Conservation (phyloP, 2,113 vertebrate species). For the Saccopteryx leptura region DNA sequence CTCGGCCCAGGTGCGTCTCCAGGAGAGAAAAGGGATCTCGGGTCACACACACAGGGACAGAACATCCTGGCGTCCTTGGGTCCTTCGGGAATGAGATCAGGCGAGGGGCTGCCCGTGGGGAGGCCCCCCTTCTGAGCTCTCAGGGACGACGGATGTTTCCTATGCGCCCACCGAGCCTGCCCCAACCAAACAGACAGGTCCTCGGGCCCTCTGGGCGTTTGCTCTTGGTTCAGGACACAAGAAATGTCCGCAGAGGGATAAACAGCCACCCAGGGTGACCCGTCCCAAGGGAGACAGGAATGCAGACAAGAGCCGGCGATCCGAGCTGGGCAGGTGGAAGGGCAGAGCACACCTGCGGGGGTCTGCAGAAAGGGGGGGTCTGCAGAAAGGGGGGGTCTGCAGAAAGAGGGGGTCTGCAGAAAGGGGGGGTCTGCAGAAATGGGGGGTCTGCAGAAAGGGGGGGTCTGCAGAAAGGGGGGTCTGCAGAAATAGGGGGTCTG, state of each 20-base stretch:
- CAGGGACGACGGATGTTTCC: background rate
- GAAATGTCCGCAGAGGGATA: background rate
- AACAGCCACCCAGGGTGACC: too few relatives aligned
- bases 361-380: background rate
- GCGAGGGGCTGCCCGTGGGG: background rate
- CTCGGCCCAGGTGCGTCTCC: background rate
- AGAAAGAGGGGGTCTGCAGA: too few relatives aligned
- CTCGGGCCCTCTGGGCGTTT: background rate
- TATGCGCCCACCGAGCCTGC: background rate
- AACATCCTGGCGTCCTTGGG: background rate
- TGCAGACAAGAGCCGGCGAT: background rate
- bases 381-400: too few relatives aligned
- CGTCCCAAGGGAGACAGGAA: background rate
- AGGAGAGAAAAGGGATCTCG: background rate
- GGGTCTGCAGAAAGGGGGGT: too few relatives aligned
- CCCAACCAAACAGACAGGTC: background rate
- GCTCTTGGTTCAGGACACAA: background rate
- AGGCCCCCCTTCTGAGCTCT: too few relatives aligned
- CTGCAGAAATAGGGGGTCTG: too few relatives aligned
- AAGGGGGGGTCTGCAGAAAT: too few relatives aligned
- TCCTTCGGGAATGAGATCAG: background rate
- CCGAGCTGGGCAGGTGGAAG: accelerated
- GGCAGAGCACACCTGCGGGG: background rate
- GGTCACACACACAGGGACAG: background rate
- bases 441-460: too few relatives aligned